These are phyloP conservation scores for Rhagium mordax DNA, from an alignment of 2,888 invertebrate species.

Conservation along the genomic window DNA sequence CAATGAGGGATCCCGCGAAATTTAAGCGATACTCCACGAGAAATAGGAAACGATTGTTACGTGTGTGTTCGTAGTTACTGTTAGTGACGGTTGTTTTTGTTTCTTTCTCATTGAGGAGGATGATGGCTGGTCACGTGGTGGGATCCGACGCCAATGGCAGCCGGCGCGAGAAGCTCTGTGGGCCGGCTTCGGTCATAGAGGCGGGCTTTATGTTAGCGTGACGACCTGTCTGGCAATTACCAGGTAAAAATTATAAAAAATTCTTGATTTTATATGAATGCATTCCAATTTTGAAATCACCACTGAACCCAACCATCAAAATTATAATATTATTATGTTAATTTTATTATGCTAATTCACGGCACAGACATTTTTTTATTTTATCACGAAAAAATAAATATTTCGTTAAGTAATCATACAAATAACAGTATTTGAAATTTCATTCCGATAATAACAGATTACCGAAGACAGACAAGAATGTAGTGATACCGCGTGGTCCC, in stretches of 20 bases:
- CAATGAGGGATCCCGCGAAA: conserved; percentile 58
- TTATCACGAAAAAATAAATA: conserved; percentile 32
- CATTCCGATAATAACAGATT: conserved; percentile 49
- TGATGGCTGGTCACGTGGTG: conserved; percentile 70
- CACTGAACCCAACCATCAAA: conserved; percentile 35
- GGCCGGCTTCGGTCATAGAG: conserved; percentile 65
- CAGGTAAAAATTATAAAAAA: conserved; percentile 64
- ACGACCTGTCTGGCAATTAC: conserved; percentile 67
- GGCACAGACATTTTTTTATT: conserved; percentile 23
- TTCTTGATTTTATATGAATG: conserved; percentile 52
- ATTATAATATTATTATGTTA: conserved; percentile 46
- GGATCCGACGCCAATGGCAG: conserved; percentile 64
- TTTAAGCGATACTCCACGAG: conserved; percentile 64
- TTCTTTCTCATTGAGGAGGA: conserved; percentile 70
- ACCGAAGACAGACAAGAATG: conserved; percentile 57
- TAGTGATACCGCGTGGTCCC: conserved; percentile 64
- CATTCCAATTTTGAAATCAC: conserved; percentile 53
- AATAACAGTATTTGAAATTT: conserved; percentile 23
- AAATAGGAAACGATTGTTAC: conserved; percentile 70
- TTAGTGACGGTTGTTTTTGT: conserved; percentile 71
- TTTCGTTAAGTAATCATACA: conserved; percentile 6
- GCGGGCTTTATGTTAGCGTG: conserved; percentile 67
- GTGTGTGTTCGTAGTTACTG: conserved; percentile 70
- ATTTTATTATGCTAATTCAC: conserved; percentile 44
- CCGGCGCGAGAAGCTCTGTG: conserved; percentile 69